Percentiles rank a stretch among this genome's conserved stretches.
Conservation (phyloP, 2,888 invertebrate species). For the Catotricha subobsoleta region DNA sequence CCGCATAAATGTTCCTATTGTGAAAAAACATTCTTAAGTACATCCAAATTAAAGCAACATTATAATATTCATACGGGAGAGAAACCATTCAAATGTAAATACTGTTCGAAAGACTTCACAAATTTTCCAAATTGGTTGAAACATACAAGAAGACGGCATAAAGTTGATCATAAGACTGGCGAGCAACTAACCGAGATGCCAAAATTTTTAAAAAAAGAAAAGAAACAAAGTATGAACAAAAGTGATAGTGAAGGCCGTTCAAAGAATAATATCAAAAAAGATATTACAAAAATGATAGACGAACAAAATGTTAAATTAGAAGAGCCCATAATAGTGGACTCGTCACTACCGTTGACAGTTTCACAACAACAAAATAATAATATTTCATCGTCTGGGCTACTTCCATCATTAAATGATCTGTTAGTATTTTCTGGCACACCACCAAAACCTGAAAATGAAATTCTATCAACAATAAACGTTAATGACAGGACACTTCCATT, state of each 20-base stretch:
- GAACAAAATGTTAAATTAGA: neutral
- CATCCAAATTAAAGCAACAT: slow-evolving; percentile 39
- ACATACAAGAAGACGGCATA: slow-evolving; percentile 38
- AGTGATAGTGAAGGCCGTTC: neutral
- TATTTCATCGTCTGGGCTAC: neutral
- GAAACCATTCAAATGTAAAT: slow-evolving; percentile 36
- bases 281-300: neutral
- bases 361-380: neutral
- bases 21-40: slow-evolving; percentile 38
- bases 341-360: neutral
- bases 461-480: neutral
- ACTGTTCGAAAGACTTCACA: slow-evolving; percentile 38
- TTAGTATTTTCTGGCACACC: neutral
- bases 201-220: slow-evolving; percentile 21
- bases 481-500: slow-evolving; percentile 4
- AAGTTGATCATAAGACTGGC: slow-evolving; percentile 30
- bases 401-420: no score
- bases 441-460: neutral
- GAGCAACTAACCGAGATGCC: slow-evolving; percentile 27
- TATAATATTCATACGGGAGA: slow-evolving; percentile 37
- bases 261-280: no score
- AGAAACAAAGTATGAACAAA: slow-evolving; percentile 6
- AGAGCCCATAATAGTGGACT: neutral
- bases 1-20: slow-evolving; percentile 36
- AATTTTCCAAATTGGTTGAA: slow-evolving; percentile 42